A percentile compares a stretch with the other conserved stretches of the same genome.
Conservation (phyloP, 92 coral and sea anemone species). For the Porites rus region DNA sequence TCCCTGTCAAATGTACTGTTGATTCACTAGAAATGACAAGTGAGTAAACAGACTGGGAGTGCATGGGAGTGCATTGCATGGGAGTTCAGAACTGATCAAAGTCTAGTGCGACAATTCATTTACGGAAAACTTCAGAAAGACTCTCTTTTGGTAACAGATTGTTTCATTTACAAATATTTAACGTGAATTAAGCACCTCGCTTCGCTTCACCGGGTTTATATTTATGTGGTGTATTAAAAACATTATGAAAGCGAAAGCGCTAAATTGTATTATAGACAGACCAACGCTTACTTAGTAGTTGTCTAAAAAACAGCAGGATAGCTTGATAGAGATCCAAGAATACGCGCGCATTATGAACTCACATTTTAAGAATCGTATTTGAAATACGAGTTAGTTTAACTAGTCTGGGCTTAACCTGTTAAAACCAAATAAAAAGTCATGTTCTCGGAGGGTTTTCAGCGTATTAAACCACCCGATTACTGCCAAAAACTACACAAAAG, state of each 20-base stretch:
- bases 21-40: too few relatives aligned
- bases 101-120: neutral
- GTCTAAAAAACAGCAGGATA: slow-evolving; percentile 1
- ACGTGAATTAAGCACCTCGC: slow-evolving; percentile 15
- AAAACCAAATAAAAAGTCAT: neutral
- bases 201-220: neutral
- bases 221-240: too few relatives aligned
- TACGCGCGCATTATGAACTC: neutral
- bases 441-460: neutral
- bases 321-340: neutral
- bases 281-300: neutral
- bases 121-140: neutral
- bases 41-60: too few relatives aligned
- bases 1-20: too few relatives aligned
- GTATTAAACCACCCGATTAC: neutral
- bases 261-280: neutral
- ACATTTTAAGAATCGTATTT: too few relatives aligned
- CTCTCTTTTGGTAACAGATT: neutral
- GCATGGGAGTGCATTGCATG: too few relatives aligned
- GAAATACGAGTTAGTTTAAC: too few relatives aligned
- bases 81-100: neutral
- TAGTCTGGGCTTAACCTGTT: neutral
- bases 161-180: neutral
- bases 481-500: neutral
- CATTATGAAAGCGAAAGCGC: neutral